Base-by-base conservation (phyloP, 2,113 vertebrate genomes). In the Mus spicilegus region DNA sequence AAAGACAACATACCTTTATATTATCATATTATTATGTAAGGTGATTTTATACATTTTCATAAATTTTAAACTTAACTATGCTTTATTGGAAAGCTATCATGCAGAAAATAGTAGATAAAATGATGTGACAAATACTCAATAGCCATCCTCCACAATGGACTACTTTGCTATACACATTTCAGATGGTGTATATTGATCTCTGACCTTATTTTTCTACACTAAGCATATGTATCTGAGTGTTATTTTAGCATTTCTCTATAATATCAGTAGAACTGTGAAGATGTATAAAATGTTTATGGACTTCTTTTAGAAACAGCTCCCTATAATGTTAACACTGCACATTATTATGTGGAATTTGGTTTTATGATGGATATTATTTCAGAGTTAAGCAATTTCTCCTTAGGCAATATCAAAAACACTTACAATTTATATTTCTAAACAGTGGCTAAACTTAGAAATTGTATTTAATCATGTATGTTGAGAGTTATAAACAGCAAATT, bases 341-440 rank as follows among this genome's bases (percentile, higher is more conserved):
- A 58, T 46, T 30, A 88, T 67, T 89, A 17, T 67, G 7, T 96
- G 56, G 30, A 90, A 72, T 88, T 81, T 77, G 14, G 28, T 58
- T 90, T 93, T 93, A 78, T 73, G 24, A 58, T 95, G 67, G 87
- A 49, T 92, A 80, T 90, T 85, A 46, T 91, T 97, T 96, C 24
- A 56, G 82, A 89, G 2, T 70, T 94, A 51, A 89, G 36, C 0
- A 87, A 89, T 97, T 97, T 95, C 3, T 36, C 94, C 56, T 94
- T 89, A 63, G 36, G 28, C 16, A 56, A 7, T 94, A 98, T 97
- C 61, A 95, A 97, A 96, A 33, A 20, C 46, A 96, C 3, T 95
- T 95, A 63, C 69, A 33, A 33, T 94, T 97, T 93, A 16, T 85
- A 7, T 90, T 97, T 96, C 58, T 89, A 56, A 90, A 56, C 6